Conservation (phyloP, 2,113 vertebrate species). For the Bubo bubo region DNA sequence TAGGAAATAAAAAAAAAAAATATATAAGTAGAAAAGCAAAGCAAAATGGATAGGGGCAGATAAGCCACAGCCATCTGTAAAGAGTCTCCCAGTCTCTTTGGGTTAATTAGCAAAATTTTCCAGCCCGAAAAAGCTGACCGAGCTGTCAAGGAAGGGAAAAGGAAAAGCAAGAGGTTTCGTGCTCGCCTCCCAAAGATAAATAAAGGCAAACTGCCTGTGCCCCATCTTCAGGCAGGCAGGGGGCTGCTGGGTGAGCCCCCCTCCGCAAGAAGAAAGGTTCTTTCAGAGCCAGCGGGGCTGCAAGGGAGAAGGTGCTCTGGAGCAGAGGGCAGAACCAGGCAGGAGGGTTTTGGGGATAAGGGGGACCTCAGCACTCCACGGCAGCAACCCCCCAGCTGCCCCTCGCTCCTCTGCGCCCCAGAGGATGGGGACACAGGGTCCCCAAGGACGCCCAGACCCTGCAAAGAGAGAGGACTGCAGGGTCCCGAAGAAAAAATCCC, state of each 20-base stretch:
- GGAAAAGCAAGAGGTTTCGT: slow-evolving; percentile 12
- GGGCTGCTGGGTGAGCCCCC: background rate
- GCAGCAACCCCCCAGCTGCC: background rate
- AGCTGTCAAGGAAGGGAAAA: slow-evolving; percentile 33
- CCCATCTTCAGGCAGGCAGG: background rate
- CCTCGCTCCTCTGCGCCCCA: rapidly evolving
- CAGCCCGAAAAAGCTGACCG: background rate
- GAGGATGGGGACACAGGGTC: rapidly evolving
- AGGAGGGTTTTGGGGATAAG: background rate
- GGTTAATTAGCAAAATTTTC: slow-evolving; percentile 60
- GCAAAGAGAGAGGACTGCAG: background rate
- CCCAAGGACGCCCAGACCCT: background rate
- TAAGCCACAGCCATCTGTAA: slow-evolving; percentile 30
- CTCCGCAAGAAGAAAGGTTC: background rate
- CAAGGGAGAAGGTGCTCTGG: background rate
- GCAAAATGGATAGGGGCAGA: background rate
- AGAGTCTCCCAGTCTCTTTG: background rate
- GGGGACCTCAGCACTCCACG: rapidly evolving
- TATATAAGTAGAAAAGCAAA: background rate
- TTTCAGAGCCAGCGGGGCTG: slow-evolving; percentile 1
- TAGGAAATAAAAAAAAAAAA: background rate
- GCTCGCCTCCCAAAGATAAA: background rate
- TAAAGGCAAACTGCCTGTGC: background rate
- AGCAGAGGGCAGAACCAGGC: background rate
- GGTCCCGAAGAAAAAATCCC: background rate